phyloP scores from a whole-genome alignment of 2,113 vertebrate species.

The Ceyx cyanopectus region DNA sequence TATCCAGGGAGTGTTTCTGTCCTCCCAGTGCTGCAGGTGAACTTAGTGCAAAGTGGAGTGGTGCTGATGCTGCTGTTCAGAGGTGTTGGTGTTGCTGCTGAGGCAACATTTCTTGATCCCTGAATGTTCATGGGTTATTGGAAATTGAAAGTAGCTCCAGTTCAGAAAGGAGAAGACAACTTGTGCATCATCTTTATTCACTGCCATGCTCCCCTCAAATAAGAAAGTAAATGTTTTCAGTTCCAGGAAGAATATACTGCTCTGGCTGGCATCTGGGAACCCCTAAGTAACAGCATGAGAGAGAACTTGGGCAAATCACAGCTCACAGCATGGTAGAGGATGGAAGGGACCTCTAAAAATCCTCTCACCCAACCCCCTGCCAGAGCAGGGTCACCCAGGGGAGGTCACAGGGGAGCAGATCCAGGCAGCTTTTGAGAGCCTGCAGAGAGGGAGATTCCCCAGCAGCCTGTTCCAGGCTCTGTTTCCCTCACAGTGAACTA shows the following conservation, averaged over 20 bases:
- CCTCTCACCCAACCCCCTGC: too few species aligned
- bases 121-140: background rate
- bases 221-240: background rate
- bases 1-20: background rate
- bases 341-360: too few species aligned
- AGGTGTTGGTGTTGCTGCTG: background rate
- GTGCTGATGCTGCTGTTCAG: background rate
- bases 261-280: background rate
- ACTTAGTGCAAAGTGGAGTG: background rate
- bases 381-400: too few species aligned
- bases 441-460: too few species aligned
- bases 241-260: background rate
- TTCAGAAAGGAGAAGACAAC: background rate
- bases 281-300: background rate
- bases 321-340: too few species aligned
- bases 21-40: background rate
- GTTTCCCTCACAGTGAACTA: too few species aligned
- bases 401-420: too few species aligned
- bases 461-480: too few species aligned
- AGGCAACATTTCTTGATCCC: background rate
- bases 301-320: background rate
- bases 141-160: background rate
- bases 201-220: background rate
- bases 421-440: too few species aligned
- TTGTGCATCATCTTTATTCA: background rate